Conservation (phyloP, 2,113 vertebrate genomes). For the Synodontis membranacea region DNA sequence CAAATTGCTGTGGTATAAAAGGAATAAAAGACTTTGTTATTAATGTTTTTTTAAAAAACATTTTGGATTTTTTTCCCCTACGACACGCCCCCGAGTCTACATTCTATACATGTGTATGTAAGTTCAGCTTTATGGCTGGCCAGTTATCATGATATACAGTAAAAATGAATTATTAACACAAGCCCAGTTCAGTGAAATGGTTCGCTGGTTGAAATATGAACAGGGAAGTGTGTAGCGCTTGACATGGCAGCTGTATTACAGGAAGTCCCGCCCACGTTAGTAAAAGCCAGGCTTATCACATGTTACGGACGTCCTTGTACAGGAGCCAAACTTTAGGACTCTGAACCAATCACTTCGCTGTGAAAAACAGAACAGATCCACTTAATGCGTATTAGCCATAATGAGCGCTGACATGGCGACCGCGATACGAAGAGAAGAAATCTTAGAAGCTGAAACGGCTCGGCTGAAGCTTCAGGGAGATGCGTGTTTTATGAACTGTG, state of each 20-base stretch:
- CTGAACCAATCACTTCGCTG: not conserved
- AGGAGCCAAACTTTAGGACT: not conserved
- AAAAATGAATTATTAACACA: not conserved
- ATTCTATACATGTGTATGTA: not conserved
- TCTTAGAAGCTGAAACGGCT: not conserved
- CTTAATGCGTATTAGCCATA: not conserved
- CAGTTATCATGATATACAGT: not conserved
- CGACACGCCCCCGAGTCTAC: not conserved
- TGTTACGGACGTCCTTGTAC: not conserved
- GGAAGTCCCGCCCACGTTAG: not conserved
- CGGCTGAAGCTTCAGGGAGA: not conserved
- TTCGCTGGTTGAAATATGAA: not conserved
- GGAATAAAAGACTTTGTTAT: not conserved
- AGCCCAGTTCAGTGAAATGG: not conserved
- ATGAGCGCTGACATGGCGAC: not conserved
- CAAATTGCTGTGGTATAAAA: not conserved
- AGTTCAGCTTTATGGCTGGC: not conserved
- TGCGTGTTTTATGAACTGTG: not conserved
- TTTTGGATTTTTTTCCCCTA: not conserved
- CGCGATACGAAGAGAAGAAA: not conserved
- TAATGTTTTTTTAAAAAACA: not conserved
- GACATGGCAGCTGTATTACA: not conserved
- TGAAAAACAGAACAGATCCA: not conserved
- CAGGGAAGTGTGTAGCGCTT: not conserved
- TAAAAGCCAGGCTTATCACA: not conserved